Evolutionary conservation across 2,888 invertebrate genomes (phyloP).

Genomic region (Lasioglossum villosulum): DNA sequence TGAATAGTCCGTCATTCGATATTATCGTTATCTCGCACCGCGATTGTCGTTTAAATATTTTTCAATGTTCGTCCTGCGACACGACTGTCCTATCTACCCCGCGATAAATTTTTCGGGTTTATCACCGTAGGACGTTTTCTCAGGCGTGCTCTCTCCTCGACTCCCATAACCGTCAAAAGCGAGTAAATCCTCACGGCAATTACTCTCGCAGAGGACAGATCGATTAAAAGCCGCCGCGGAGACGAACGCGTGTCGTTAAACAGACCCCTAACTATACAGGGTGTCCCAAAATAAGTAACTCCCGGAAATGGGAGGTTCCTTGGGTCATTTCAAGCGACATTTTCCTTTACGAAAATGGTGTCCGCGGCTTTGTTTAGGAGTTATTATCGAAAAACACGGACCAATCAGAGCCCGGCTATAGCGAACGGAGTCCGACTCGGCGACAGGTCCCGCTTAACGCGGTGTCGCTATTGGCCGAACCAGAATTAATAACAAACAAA

Average conservation of each 20-base stretch:
- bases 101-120: constrained; percentile 22
- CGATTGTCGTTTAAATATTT: constrained; percentile 35
- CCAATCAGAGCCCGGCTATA: too few relatives aligned
- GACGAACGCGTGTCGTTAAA: neutral
- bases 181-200: neutral
- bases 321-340: too few relatives aligned
- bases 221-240: neutral
- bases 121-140: neutral
- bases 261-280: neutral
- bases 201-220: neutral
- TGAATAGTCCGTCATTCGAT: constrained; percentile 10
- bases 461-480: too few relatives aligned
- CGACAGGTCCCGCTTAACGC: too few relatives aligned
- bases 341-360: too few relatives aligned
- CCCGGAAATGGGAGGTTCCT: too few relatives aligned
- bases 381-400: too few relatives aligned
- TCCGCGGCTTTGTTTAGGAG: too few relatives aligned
- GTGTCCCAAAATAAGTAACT: too few relatives aligned
- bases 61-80: constrained; percentile 1
- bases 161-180: too few relatives aligned
- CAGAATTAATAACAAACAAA: too few relatives aligned
- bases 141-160: neutral
- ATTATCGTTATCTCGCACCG: constrained; percentile 37
- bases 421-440: too few relatives aligned
- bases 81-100: neutral